Percentiles rank a stretch among this genome's conserved stretches.
Evolutionary conservation across 2,113 vertebrate species (phyloP).

Genomic region (Bufo gargarizans): DNA sequence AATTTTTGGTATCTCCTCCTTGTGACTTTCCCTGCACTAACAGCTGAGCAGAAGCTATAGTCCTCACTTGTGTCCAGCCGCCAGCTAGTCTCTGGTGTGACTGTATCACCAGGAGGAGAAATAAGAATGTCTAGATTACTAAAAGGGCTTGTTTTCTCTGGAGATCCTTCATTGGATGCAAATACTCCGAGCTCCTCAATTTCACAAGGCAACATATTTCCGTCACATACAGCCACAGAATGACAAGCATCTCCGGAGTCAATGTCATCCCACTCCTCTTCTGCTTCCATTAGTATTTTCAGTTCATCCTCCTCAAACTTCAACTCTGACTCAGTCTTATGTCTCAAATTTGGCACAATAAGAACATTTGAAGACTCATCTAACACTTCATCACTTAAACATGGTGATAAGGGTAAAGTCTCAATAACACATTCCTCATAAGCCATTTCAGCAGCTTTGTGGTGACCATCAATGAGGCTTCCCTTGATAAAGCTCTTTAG

Average conservation of each 20-base stretch:
- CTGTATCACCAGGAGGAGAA: slow-evolving; percentile 54
- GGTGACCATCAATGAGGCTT: slow-evolving; percentile 67
- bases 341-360: slow-evolving; percentile 77
- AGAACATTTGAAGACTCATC: slow-evolving; percentile 78
- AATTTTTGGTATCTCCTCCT: slow-evolving; percentile 16
- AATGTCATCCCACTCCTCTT: slow-evolving; percentile 76
- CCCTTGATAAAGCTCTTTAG: slow-evolving; percentile 73
- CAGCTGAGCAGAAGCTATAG: slow-evolving; percentile 18
- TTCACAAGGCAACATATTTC: slow-evolving; percentile 66
- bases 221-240: slow-evolving; percentile 68
- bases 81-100: slow-evolving; percentile 21
- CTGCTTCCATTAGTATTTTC: slow-evolving; percentile 85
- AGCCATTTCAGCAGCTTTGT: slow-evolving; percentile 72
- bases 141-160: slow-evolving; percentile 48
- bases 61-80: slow-evolving; percentile 50
- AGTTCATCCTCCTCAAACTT: slow-evolving; percentile 95
- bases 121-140: slow-evolving; percentile 47
- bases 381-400: slow-evolving; percentile 87
- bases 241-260: slow-evolving; percentile 81
- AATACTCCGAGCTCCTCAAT: slow-evolving; percentile 69
- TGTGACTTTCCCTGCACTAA: slow-evolving; percentile 25
- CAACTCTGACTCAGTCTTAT: slow-evolving; percentile 92
- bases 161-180: neutral
- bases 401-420: slow-evolving; percentile 84
- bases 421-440: slow-evolving; percentile 72